These are phyloP conservation scores for Xenus cinereus DNA, from an alignment of 2,113 vertebrate species.

Conservation along the genomic window DNA sequence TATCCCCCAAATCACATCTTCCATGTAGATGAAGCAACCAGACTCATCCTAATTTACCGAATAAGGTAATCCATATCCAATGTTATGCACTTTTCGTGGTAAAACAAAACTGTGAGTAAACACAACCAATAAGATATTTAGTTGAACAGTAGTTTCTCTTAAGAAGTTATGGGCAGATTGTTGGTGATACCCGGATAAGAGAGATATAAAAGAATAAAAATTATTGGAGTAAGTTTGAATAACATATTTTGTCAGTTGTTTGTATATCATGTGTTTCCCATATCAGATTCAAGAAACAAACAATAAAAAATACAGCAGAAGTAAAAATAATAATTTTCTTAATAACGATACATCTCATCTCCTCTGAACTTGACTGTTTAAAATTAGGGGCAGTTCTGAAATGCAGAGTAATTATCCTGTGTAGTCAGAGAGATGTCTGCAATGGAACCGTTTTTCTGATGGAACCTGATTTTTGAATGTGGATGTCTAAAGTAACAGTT, in stretches of 20 bases:
- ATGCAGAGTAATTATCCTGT: not conserved
- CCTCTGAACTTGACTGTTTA: not conserved
- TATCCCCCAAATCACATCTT: slow-evolving; percentile 92
- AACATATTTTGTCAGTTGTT: not conserved
- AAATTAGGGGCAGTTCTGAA: not conserved
- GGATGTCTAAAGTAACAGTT: not conserved
- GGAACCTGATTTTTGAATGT: not conserved
- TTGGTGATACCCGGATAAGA: not conserved
- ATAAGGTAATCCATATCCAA: slow-evolving; percentile 70
- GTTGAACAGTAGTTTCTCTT: not conserved
- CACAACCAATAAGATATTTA: not conserved
- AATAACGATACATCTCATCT: not conserved
- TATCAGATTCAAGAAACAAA: not conserved
- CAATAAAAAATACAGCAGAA: not conserved
- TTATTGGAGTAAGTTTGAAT: not conserved
- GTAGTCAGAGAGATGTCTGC: not conserved
- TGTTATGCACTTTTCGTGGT: not conserved
- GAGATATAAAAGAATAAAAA: not conserved
- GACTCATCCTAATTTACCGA: slow-evolving; percentile 83
- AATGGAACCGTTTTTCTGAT: not conserved
- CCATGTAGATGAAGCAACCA: slow-evolving; percentile 80
- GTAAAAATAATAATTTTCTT: not conserved
- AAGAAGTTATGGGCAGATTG: not conserved
- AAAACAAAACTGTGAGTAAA: not conserved
- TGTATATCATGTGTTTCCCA: not conserved